phyloP scores from a whole-genome alignment of 2,113 vertebrate genomes.

The Holacanthus passer region DNA sequence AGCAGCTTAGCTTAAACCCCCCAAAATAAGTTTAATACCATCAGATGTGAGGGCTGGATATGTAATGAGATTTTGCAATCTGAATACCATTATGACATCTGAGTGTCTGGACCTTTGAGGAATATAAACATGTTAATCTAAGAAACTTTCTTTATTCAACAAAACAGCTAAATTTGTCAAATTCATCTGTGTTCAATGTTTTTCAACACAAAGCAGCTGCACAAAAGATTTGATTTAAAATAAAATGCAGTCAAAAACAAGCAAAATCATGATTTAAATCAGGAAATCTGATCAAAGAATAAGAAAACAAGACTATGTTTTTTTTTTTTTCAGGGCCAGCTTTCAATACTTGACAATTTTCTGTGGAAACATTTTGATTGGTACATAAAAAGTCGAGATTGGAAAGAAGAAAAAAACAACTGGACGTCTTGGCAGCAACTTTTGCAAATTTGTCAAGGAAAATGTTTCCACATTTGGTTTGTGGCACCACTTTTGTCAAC shows the following conservation, averaged over 20 bases:
- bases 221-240: not conserved
- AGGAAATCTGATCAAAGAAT: not conserved
- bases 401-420: not conserved
- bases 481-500: not conserved
- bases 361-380: not conserved
- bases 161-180: not conserved
- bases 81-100: no score
- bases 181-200: not conserved
- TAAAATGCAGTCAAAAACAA: not conserved
- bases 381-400: not conserved
- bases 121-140: not conserved
- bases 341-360: not conserved
- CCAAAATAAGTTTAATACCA: not conserved
- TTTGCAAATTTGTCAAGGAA: not conserved
- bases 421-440: slow-evolving; percentile 4
- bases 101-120: not conserved
- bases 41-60: no score
- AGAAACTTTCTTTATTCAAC: not conserved
- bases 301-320: not conserved
- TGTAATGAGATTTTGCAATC: no score
- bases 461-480: not conserved
- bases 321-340: not conserved
- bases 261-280: not conserved
- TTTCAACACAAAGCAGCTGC: slow-evolving; percentile 1
- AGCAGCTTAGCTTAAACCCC: not conserved